These are phyloP conservation scores for Oscheius myriophilus DNA, from an alignment of 2,888 invertebrate species.

Conservation along the genomic window DNA sequence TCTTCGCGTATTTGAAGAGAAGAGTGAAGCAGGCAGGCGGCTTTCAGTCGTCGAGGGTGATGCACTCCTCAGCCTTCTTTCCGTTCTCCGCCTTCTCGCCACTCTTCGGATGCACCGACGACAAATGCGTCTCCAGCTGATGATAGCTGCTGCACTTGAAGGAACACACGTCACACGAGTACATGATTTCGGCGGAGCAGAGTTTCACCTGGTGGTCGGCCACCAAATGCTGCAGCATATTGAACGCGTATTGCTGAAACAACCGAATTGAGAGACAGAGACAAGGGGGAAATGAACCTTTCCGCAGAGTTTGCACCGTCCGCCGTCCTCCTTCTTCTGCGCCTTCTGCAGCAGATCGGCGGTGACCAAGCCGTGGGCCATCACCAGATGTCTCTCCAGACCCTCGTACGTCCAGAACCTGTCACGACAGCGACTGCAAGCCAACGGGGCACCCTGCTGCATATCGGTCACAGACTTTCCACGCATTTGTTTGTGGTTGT, in stretches of 20 bases:
- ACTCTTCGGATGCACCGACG: constrained; percentile 61
- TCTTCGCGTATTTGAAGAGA: background rate
- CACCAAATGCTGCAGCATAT: constrained; percentile 69
- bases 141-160: constrained; percentile 64
- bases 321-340: constrained; percentile 91
- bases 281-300: constrained; percentile 77
- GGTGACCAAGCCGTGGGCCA: constrained; percentile 91
- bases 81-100: constrained; percentile 30
- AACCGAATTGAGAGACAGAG: background rate
- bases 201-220: constrained; percentile 67
- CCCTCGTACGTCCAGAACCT: constrained; percentile 95
- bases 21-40: background rate
- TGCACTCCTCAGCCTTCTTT: constrained; percentile 46
- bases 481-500: constrained; percentile 59
- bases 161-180: constrained; percentile 60
- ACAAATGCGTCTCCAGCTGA: constrained; percentile 64
- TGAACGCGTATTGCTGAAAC: constrained; percentile 69
- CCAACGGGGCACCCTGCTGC: constrained; percentile 66
- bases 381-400: constrained; percentile 89
- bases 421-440: constrained; percentile 67
- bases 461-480: constrained; percentile 59
- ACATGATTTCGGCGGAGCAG: constrained; percentile 69
- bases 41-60: constrained; percentile 52
- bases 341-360: constrained; percentile 95
- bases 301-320: constrained; percentile 92